These are phyloP conservation scores for Trissolcus brochymenae DNA, from an alignment of 2,888 invertebrate genomes.

Conservation along the genomic window DNA sequence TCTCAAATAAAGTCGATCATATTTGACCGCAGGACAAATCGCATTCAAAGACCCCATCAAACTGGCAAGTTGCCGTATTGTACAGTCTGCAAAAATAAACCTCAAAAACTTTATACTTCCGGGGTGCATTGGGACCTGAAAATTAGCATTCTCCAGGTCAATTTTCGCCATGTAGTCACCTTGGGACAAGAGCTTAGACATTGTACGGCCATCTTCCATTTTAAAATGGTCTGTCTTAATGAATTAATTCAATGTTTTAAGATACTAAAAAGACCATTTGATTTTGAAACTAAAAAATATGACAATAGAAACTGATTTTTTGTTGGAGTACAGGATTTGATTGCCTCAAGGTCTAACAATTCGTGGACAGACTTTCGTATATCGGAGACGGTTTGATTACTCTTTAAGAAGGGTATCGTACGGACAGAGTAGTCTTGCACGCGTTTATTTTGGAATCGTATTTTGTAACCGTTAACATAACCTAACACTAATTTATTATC, in stretches of 20 bases:
- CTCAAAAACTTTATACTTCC: neutral
- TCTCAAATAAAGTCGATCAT: no score
- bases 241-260: neutral
- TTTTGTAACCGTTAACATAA: neutral
- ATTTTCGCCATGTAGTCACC: neutral
- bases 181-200: neutral
- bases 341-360: neutral
- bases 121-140: neutral
- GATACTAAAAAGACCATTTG: neutral
- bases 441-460: no score
- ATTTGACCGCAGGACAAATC: no score
- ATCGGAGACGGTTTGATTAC: no score
- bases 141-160: neutral
- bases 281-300: neutral
- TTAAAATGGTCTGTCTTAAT: neutral
- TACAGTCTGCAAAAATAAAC: conserved; percentile 1
- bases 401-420: no score
- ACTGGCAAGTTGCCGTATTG: no score
- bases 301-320: neutral
- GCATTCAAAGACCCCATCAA: no score
- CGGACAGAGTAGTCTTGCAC: no score
- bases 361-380: neutral
- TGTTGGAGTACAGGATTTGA: neutral
- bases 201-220: neutral
- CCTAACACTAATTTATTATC: neutral